Conservation (phyloP, 2,113 vertebrate species). For the Channa argus region DNA sequence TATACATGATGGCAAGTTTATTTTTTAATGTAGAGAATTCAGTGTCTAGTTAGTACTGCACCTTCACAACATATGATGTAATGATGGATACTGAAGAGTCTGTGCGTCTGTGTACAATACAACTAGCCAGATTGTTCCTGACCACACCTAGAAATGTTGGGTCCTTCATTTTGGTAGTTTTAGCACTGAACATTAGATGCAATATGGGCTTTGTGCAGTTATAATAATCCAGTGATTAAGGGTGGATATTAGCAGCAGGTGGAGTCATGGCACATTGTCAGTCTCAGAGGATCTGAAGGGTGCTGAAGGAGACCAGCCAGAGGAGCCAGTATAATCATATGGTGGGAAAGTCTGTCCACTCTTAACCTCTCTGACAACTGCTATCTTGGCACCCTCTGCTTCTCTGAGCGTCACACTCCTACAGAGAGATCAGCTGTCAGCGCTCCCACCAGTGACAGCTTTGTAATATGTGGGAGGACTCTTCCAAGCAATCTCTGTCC, state of each 20-base stretch:
- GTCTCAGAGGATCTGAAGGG: background rate
- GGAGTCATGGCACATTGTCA: slow-evolving; percentile 2
- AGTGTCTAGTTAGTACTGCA: no score
- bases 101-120: no score
- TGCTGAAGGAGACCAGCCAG: background rate
- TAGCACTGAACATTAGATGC: background rate
- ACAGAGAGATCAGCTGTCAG: slow-evolving; percentile 60
- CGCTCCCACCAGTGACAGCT: slow-evolving; percentile 47
- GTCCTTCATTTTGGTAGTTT: background rate
- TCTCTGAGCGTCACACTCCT: slow-evolving; percentile 51
- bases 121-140: no score
- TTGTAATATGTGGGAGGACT: slow-evolving; percentile 55
- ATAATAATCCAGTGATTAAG: slow-evolving; percentile 19
- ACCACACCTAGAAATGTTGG: background rate
- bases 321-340: slow-evolving; percentile 1
- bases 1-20: no score
- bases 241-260: slow-evolving; percentile 2
- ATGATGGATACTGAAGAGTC: no score
- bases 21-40: no score
- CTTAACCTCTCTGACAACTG: slow-evolving; percentile 49
- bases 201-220: slow-evolving; percentile 10
- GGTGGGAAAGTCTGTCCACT: slow-evolving; percentile 46
- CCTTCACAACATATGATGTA: no score
- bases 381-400: slow-evolving; percentile 46
- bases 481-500: slow-evolving; percentile 56